phyloP scores from a whole-genome alignment of 2,797 vertebrate genomes.

The Chloroceryle inda region DNA sequence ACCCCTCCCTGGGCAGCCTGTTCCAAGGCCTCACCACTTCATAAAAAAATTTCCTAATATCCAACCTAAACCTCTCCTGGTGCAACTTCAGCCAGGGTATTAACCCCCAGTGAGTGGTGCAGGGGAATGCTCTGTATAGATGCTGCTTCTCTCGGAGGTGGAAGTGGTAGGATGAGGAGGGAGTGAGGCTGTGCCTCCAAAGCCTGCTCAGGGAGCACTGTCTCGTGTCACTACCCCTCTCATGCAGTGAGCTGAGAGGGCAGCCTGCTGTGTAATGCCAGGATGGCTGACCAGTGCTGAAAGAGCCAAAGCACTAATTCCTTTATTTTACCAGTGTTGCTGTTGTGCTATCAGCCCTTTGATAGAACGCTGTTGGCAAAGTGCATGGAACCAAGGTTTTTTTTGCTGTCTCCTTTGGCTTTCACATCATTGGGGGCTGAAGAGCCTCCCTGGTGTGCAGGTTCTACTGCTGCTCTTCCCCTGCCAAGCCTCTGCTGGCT shows the following conservation, averaged over 20 bases:
- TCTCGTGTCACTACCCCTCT: not conserved
- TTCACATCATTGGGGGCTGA: not conserved
- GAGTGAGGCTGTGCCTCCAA: not conserved
- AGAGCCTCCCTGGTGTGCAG: not conserved
- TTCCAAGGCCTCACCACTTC: no score
- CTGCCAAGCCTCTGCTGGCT: not conserved
- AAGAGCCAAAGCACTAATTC: not conserved
- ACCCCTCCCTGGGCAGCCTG: no score
- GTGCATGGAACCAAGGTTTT: not conserved
- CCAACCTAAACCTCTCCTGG: no score
- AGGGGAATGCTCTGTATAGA: not conserved
- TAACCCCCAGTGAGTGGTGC: not conserved
- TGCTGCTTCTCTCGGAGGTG: not conserved
- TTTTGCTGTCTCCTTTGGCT: not conserved
- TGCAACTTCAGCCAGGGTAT: not conserved
- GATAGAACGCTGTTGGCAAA: not conserved
- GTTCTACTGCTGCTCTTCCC: not conserved
- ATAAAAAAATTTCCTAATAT: no score
- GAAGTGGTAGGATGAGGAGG: not conserved
- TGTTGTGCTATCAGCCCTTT: not conserved
- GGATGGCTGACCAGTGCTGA: accelerated
- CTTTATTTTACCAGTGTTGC: not conserved
- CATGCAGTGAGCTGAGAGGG: not conserved
- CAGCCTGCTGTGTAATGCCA: not conserved
- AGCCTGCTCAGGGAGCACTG: accelerated